These are phyloP conservation scores for Dromiciops gliroides DNA, from an alignment of 2,113 vertebrate genomes.

Conservation along the genomic window DNA sequence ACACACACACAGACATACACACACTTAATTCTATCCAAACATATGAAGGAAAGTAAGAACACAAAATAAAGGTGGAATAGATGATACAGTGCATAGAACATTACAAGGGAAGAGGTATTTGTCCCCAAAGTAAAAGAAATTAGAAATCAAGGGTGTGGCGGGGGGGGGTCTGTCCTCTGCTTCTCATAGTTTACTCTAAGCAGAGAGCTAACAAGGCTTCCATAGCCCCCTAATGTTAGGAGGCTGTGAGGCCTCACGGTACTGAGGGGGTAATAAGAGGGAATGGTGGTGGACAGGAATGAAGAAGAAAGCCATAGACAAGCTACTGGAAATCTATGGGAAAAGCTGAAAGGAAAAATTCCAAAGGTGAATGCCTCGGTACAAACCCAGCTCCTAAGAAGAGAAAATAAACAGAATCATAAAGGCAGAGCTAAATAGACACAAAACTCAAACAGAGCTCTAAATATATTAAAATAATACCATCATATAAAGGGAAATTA, in stretches of 20 bases:
- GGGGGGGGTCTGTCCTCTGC: background rate
- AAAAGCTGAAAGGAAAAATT: background rate
- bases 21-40: background rate
- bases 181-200: background rate
- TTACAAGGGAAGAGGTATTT: background rate
- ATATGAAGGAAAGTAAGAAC: background rate
- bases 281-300: background rate
- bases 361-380: background rate
- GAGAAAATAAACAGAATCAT: background rate
- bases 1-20: too few relatives aligned
- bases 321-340: background rate
- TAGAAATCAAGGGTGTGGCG: background rate
- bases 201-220: background rate
- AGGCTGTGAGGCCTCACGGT: too few relatives aligned
- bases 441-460: background rate
- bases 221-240: background rate
- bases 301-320: background rate
- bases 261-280: too few relatives aligned
- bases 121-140: background rate
- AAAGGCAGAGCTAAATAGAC: background rate
- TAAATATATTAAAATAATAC: background rate
- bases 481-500: background rate
- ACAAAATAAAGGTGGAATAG: background rate
- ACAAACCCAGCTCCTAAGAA: background rate
- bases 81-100: background rate